phyloP scores from a whole-genome alignment of 2,113 vertebrate species.

The Chaenocephalus aceratus region DNA sequence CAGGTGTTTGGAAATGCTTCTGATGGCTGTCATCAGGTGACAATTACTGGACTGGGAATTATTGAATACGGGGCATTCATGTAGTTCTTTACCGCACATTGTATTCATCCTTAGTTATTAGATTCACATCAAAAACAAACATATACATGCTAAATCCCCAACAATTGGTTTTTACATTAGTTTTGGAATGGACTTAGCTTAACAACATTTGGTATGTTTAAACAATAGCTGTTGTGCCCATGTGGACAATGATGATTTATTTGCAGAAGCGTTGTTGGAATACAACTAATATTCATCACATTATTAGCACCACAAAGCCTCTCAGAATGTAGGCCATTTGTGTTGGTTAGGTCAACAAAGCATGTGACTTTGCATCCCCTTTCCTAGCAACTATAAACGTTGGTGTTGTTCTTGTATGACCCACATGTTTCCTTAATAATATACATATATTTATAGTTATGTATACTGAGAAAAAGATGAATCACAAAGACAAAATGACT shows the following conservation, averaged over 20 bases:
- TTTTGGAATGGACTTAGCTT: not conserved
- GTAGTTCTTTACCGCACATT: not conserved
- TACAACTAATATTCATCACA: not conserved
- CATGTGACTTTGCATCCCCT: not conserved
- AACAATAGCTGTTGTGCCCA: not conserved
- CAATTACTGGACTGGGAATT: conserved; percentile 16
- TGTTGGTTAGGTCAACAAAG: not conserved
- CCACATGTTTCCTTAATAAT: no score
- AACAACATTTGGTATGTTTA: no score
- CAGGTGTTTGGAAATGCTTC: conserved; percentile 26
- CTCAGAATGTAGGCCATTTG: not conserved
- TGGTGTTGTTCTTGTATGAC: no score
- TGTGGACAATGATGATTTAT: not conserved
- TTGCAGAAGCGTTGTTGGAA: not conserved
- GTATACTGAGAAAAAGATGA: not conserved
- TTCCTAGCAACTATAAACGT: no score
- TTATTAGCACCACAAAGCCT: not conserved
- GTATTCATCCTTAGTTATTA: not conserved
- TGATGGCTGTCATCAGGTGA: conserved; percentile 31
- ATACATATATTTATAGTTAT: no score
- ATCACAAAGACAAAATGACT: not conserved
- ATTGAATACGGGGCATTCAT: not conserved
- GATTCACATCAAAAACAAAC: not conserved
- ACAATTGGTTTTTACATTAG: no score
- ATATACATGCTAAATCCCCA: not conserved